A percentile compares a stretch with the other conserved stretches of the same genome.
These are phyloP conservation scores for Paguma larvata DNA, from an alignment of 2,797 vertebrate species.

Conservation along the genomic window DNA sequence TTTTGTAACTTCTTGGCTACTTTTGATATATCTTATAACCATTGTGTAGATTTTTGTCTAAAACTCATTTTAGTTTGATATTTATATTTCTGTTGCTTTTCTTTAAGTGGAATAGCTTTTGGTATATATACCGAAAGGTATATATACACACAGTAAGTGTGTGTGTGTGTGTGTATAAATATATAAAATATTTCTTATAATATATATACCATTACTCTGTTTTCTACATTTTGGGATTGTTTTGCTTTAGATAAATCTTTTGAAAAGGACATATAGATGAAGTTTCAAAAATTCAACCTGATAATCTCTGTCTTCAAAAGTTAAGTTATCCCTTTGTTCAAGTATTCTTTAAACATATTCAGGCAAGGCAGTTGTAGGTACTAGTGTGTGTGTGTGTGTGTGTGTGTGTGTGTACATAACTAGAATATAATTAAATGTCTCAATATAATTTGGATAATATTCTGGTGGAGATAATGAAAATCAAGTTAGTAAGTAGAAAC, in stretches of 20 bases:
- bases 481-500: constrained; percentile 45
- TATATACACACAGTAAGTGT: too few species aligned
- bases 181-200: too few species aligned
- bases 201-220: background rate
- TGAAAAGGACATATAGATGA: background rate
- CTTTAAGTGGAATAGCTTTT: background rate
- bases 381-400: background rate
- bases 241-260: constrained; percentile 28
- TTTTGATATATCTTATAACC: background rate
- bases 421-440: constrained; percentile 63
- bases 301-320: background rate
- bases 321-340: background rate
- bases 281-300: background rate
- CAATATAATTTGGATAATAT: constrained; percentile 33
- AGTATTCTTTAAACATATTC: background rate
- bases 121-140: background rate
- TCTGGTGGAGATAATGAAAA: constrained; percentile 50
- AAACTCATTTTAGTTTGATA: background rate
- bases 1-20: background rate
- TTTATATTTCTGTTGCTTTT: background rate
- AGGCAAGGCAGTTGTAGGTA: background rate
- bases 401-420: background rate
- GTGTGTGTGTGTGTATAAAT: background rate
- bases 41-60: constrained; percentile 9
- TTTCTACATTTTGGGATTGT: background rate